Evolutionary conservation across 2,113 vertebrate species (phyloP).

Genomic region (Prunella fulvescens): DNA sequence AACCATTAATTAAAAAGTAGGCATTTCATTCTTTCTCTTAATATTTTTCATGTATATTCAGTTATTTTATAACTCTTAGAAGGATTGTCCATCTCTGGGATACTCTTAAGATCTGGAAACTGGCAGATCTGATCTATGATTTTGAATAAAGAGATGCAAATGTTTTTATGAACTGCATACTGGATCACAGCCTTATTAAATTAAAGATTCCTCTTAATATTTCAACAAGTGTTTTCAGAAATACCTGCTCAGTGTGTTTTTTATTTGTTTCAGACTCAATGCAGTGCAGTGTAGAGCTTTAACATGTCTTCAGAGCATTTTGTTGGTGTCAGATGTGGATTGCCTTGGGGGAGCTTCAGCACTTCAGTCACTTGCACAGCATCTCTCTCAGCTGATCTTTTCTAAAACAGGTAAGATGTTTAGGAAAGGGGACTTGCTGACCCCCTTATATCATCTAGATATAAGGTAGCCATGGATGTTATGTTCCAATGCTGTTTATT

Average conservation of each 20-base stretch:
- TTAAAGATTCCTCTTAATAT: not conserved
- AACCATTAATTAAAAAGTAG: slow-evolving; percentile 89
- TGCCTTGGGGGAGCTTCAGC: slow-evolving; percentile 83
- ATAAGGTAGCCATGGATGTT: not conserved
- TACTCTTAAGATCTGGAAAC: not conserved
- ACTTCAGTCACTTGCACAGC: slow-evolving; percentile 88
- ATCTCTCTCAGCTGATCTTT: slow-evolving; percentile 86
- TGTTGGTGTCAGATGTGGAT: slow-evolving; percentile 87
- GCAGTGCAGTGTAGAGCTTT: slow-evolving; percentile 89
- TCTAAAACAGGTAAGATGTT: slow-evolving; percentile 76
- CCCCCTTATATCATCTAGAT: not conserved
- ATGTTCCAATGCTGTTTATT: not conserved
- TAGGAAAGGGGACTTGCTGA: not conserved
- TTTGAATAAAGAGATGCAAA: not conserved
- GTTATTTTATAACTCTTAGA: not conserved
- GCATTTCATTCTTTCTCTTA: slow-evolving; percentile 16
- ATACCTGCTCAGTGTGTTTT: not conserved
- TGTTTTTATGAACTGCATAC: not conserved
- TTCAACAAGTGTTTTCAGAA: not conserved
- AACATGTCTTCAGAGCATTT: slow-evolving; percentile 90
- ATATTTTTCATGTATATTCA: not conserved
- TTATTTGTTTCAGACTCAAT: slow-evolving; percentile 77
- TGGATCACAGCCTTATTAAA: not conserved
- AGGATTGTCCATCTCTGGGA: not conserved
- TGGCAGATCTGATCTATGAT: not conserved